These are phyloP conservation scores for Platycnemis pennipes DNA, from an alignment of 2,888 invertebrate genomes.

Conservation along the genomic window DNA sequence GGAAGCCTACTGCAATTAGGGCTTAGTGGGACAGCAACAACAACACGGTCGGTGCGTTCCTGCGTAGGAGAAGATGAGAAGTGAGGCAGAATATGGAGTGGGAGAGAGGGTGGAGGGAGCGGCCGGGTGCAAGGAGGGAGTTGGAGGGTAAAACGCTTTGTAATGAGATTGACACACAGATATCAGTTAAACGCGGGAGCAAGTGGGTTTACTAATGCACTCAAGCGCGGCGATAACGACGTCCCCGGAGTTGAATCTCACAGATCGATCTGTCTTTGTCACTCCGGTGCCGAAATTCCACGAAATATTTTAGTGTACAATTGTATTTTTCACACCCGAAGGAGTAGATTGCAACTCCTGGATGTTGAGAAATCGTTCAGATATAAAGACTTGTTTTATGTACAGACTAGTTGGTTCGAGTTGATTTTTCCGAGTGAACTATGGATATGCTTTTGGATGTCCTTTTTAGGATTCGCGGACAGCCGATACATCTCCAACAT, in stretches of 20 bases:
- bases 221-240: conserved; percentile 3
- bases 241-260: background rate
- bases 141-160: conserved; percentile 25
- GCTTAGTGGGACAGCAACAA: background rate
- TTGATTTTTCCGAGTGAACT: background rate
- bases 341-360: background rate
- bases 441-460: background rate
- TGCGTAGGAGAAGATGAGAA: background rate
- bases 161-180: conserved; percentile 54
- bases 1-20: background rate
- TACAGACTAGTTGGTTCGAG: background rate
- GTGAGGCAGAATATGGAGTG: background rate
- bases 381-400: background rate
- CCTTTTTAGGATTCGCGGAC: background rate
- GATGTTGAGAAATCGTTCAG: background rate
- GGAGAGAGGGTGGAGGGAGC: background rate
- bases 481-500: background rate
- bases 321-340: background rate
- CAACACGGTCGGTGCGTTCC: background rate
- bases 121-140: background rate
- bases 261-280: background rate
- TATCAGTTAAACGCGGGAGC: conserved; percentile 26
- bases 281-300: background rate
- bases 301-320: background rate
- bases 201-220: conserved; percentile 6